A percentile compares a stretch with the other conserved stretches of the same genome.
These are phyloP conservation scores for Semnopithecus entellus DNA, from an alignment of 2,113 vertebrate species.

Conservation along the genomic window DNA sequence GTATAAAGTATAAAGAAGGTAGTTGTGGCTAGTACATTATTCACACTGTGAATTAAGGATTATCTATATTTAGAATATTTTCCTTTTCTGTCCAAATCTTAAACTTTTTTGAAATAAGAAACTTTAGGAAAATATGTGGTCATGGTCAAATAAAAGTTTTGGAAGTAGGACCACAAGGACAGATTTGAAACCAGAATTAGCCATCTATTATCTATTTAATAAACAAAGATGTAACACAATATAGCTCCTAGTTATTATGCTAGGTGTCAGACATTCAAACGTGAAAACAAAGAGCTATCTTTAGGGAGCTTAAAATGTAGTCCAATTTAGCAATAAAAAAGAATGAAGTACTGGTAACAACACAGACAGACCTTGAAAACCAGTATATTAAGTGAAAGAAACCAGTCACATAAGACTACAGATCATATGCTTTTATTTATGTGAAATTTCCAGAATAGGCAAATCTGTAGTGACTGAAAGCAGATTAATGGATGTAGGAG, in stretches of 20 bases:
- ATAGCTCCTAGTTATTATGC: background rate
- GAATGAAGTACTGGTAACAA: background rate
- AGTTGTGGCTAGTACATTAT: background rate
- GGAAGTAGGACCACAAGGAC: background rate
- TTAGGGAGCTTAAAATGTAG: background rate
- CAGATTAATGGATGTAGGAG: background rate
- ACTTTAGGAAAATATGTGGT: background rate
- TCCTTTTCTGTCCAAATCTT: background rate
- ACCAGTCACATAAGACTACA: background rate
- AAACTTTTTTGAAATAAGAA: slow-evolving; percentile 2
- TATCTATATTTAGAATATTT: background rate
- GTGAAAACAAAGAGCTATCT: background rate
- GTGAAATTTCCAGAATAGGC: background rate
- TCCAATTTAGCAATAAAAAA: background rate
- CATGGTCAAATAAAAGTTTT: background rate
- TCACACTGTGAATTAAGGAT: slow-evolving; percentile 12
- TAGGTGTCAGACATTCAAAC: background rate
- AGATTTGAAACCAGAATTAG: slow-evolving; percentile 25
- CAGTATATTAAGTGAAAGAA: background rate
- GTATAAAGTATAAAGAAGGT: background rate
- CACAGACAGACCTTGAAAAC: background rate
- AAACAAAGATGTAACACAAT: background rate
- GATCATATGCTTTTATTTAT: background rate
- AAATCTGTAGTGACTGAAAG: background rate
- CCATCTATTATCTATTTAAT: background rate